Evolutionary conservation across 2,888 invertebrate species (phyloP), one percentile per base, ranked within the genome.

Genomic region (Junonia oenone): DNA sequence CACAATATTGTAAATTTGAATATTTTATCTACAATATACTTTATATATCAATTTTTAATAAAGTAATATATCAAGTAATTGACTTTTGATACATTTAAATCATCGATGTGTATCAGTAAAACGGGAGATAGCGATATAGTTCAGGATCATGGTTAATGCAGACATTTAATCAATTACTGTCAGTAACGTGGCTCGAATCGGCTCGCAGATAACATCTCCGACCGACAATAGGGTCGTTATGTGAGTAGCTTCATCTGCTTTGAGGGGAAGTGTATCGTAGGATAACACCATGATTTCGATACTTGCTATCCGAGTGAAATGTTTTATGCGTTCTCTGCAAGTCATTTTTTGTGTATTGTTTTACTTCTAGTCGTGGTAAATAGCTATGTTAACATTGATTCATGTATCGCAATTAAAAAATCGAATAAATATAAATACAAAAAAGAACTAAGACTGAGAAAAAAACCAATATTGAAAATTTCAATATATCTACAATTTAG

Each of bases 181-280:
- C 73, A 66, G 69, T 67, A 63, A 65, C 55, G 66, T 66, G 69
- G 70, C 63, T 65, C 65, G 68, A 73, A 75, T 79, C 73, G 74
- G 67, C 71, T 72, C 65, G 66, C 65, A 73, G 78, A 81, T 81
- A 81, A 73, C 75, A 77, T 81, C 77, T 78, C 75, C 72, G 69
- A 61, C 69, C 71, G 73, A 83, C 83, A 85, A 84, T 82, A 64
- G 79, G 66, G 71, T 76, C 73, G 78, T 82, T 81, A 83, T 78
- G 71, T 72, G 77, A 78, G 72, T 73, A 72, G 73, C 72, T 74
- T 72, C 77, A 72, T 78, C 75, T 76, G 67, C 67, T 67, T 68
- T 73, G 52, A 53, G 71, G 70, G 50, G 55, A 53, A 51, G 53
- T 60, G 33, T 54, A 56, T 47, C 50, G 45, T 45, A 6, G 46